phyloP scores from a whole-genome alignment of 53 echinoderm and acorn worm species.

The Echinometra lucunter region DNA sequence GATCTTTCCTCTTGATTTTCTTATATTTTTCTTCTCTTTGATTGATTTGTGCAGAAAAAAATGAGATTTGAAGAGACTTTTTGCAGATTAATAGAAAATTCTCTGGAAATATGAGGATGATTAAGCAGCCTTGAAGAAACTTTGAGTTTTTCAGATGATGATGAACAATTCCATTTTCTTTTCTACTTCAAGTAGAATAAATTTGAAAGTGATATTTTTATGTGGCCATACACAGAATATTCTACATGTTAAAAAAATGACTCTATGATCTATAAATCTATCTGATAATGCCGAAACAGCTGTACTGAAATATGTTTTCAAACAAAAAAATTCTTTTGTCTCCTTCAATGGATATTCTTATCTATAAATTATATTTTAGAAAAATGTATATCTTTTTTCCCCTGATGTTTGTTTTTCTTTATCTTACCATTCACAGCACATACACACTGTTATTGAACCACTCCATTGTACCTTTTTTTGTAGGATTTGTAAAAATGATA shows the following conservation, averaged over 20 bases:
- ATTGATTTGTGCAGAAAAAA: neutral
- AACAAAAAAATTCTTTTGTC: neutral
- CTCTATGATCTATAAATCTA: neutral
- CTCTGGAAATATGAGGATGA: neutral
- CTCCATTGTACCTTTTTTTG: too few species aligned
- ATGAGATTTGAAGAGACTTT: neutral
- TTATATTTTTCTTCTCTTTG: neutral
- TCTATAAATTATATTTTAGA: too few species aligned
- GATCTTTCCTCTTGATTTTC: neutral
- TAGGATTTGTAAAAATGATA: neutral
- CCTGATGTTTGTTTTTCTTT: too few species aligned
- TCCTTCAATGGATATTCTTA: neutral
- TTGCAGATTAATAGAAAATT: neutral
- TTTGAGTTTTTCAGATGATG: neutral
- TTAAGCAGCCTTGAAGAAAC: neutral
- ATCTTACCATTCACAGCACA: too few species aligned
- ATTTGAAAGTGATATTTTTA: neutral
- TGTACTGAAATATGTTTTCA: too few species aligned
- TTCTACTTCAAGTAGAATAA: too few species aligned
- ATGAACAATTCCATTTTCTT: too few species aligned
- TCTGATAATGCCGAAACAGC: neutral
- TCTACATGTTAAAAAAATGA: too few species aligned
- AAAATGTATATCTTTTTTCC: too few species aligned
- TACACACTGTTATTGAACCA: too few species aligned
- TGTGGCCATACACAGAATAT: neutral